Evolutionary conservation across 2,888 invertebrate species (phyloP).

Genomic region (Drosophila macrothrix): DNA sequence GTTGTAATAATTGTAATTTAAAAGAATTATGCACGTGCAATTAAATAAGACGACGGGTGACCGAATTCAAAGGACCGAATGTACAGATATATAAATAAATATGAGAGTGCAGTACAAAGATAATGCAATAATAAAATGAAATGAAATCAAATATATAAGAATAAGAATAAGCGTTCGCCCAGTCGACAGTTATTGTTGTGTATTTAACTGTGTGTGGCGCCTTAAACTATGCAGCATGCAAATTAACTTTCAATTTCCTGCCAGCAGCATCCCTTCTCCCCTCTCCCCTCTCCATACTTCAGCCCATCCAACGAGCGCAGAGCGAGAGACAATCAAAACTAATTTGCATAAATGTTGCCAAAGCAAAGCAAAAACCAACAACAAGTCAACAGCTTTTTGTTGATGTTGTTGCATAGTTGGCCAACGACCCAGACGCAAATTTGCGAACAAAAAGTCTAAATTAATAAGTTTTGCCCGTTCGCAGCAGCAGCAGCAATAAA

Average conservation of each 20-base stretch:
- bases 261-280: background rate
- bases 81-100: conserved; percentile 44
- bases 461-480: conserved; percentile 75
- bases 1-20: conserved; percentile 77
- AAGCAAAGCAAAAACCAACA: conserved; percentile 61
- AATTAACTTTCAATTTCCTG: conserved; percentile 82
- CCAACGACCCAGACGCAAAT: conserved; percentile 80
- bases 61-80: conserved; percentile 3
- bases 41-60: conserved; percentile 68
- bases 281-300: background rate
- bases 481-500: conserved; percentile 61
- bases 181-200: conserved; percentile 72
- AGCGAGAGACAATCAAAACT: conserved; percentile 75
- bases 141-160: conserved; percentile 49
- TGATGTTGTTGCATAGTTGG: conserved; percentile 63
- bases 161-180: conserved; percentile 62
- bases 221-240: conserved; percentile 72
- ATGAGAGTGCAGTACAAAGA: conserved; percentile 55
- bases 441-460: conserved; percentile 80
- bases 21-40: conserved; percentile 81
- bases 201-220: conserved; percentile 71
- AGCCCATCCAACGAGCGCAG: background rate
- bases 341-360: conserved; percentile 80
- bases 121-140: conserved; percentile 75
- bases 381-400: conserved; percentile 43